These are phyloP conservation scores for Nipponia nippon DNA, from an alignment of 2,113 vertebrate genomes.

Conservation along the genomic window DNA sequence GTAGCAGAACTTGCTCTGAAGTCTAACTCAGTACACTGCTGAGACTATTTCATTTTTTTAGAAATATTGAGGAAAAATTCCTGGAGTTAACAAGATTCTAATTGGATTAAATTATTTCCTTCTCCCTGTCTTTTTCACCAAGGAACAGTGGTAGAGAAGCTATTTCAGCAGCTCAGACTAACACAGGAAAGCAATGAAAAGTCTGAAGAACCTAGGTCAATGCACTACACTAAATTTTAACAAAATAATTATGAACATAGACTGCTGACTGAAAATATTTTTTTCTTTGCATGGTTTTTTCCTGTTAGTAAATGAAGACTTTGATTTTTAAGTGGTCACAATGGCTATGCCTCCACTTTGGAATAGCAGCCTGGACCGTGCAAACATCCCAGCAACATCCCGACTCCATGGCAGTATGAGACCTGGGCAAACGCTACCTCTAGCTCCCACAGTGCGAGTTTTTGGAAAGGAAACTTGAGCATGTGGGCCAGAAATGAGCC, in stretches of 20 bases:
- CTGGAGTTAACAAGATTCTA: neutral
- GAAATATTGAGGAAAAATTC: neutral
- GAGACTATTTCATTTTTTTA: neutral
- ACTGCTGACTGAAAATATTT: neutral
- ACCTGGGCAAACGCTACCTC: neutral
- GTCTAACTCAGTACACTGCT: neutral
- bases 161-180: neutral
- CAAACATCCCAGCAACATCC: neutral
- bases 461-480: neutral
- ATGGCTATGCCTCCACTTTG: neutral
- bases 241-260: neutral
- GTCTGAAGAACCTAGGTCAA: neutral
- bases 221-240: neutral
- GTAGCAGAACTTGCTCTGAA: neutral
- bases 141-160: neutral
- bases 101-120: neutral
- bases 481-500: neutral
- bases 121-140: neutral
- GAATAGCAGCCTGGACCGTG: neutral
- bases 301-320: neutral
- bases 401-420: neutral
- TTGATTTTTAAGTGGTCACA: neutral
- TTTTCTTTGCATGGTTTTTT: neutral
- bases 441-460: neutral
- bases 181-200: neutral